phyloP scores from a whole-genome alignment of 2,797 vertebrate genomes.

The Manis pentadactyla region DNA sequence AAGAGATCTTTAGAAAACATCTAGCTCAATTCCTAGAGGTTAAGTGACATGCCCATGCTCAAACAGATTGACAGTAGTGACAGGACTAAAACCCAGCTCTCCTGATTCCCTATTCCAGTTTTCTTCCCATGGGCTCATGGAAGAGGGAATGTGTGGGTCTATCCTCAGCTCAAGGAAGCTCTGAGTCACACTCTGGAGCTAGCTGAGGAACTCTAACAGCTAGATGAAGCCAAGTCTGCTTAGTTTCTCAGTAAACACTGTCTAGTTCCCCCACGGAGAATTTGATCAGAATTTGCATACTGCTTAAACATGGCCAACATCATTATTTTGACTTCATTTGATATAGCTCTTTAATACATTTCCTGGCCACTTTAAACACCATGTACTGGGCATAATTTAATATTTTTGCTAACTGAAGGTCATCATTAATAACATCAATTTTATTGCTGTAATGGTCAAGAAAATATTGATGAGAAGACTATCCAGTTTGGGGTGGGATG shows the following conservation, averaged over 20 bases:
- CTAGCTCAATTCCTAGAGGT: not conserved
- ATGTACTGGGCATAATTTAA: not conserved
- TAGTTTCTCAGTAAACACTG: not conserved
- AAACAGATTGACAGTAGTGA: not conserved
- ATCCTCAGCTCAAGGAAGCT: not conserved
- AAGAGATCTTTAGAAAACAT: conserved; percentile 55
- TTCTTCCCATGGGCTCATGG: conserved; percentile 6
- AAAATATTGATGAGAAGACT: conserved; percentile 41
- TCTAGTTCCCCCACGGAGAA: not conserved
- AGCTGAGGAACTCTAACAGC: not conserved
- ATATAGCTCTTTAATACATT: conserved; percentile 6
- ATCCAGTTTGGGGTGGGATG: not conserved
- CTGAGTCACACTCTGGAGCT: conserved; percentile 28
- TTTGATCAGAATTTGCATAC: conserved; percentile 34
- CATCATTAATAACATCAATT: conserved; percentile 48
- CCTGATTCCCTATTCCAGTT: not conserved
- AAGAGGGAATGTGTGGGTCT: conserved; percentile 16
- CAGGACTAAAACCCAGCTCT: not conserved
- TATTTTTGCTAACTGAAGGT: conserved; percentile 51
- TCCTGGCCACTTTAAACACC: conserved; percentile 1
- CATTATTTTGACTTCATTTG: conserved; percentile 53
- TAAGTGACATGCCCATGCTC: not conserved
- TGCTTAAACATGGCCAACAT: not conserved
- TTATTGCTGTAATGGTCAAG: conserved; percentile 45
- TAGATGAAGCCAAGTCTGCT: not conserved